Base-by-base conservation (phyloP, 2,888 invertebrate species). In the Netelia virgata region DNA sequence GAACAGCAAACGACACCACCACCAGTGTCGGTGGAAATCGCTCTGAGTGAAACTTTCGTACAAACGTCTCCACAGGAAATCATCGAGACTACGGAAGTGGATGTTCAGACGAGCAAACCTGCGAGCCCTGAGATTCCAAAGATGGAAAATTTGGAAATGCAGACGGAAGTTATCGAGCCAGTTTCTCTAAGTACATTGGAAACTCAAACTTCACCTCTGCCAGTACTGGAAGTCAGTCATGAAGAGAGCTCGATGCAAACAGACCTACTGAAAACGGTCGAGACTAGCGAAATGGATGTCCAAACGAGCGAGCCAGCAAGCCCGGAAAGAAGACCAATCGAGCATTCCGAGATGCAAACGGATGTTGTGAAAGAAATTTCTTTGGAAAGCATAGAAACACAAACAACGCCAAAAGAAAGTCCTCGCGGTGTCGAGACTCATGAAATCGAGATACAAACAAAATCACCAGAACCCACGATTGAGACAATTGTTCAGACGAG, bases 311-410 rank as follows among this genome's bases (percentile, higher is more conserved):
- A 87, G 73, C 82, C 89, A 8, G 20, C 85, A 0, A 89, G 83
- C 69, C 90, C 92, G 0, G 94, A 94, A 82, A 89, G 91, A 1
- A 92, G 92, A 87, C 78, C 92, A 55, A 89, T 89, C 10, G 94
- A 94, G 93, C 91, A 95, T 93, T 81, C 94, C 92, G 86, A 94
- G 82, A 94, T 94, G 11, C 95, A 95, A 90, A 94, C 94, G 2
- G 94, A 95, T 81, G 89, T 92, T 69, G 89, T 89, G 28, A 93
- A 94, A 87, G 89, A 88, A 50, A 64, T 87, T 41, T 8, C 79
- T 16, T 76, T 89, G 6, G 87, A 85, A 5, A 87, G 86, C 6
- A 86, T 64, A 5, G 92, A 92, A 78, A 92, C 91, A 5, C 93
- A 92, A 85, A 93, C 92, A 1, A 90, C 89, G 0, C 89, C 91